Base-by-base conservation (phyloP, 64 coral and sea anemone genomes). In the Stylophora pistillata region DNA sequence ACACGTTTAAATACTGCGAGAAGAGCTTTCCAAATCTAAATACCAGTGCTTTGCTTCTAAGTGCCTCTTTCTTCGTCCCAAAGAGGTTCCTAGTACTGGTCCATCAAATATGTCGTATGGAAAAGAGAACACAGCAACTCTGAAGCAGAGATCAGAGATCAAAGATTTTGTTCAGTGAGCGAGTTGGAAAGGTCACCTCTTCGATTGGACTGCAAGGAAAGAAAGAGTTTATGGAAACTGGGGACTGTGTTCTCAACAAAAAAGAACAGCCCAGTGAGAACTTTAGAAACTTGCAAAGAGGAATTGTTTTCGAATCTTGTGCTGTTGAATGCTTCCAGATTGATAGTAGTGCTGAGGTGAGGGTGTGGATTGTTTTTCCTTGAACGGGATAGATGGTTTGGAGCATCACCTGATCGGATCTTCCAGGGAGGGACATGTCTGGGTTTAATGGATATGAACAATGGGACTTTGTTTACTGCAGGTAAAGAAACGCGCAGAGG, bases 281-380 rank as follows among this genome's bases (percentile, higher is more conserved):
- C 27, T 78, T 71, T 5, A 91, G 52, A 28, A 91, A 84, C 60
- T 91, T 91, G 77, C 71, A 86, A 60, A 91, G 80, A 82, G 81
- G 89, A 69, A 68, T 91, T 31, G 16, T 37, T 0, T 85, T 62
- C 68, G 81, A 91, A 82, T 30, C 79, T 59, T 59, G 71, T 41
- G 81, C 89, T 62, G 81, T 73, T 55, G 72, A 77, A 13, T 86
- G 71, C 61, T 91, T 91, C 85, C 63, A 21, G 37, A 73, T 30
- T 75, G 72, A 91, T 34, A 91, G 89, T 85, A 56, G 80, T 30
- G 73, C 72, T 47, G 71, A 62, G 57, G 53, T 85, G 13, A 84
- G 41, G 34, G 73, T 86, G 80, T 91, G 89, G 79, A 85, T 62
- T 91, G 71, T 87, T 58, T 73, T 27, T 64, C 73, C 73, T 28